These are phyloP conservation scores for Drosophila serrata DNA, from an alignment of 1,140 invertebrate species.

Conservation along the genomic window DNA sequence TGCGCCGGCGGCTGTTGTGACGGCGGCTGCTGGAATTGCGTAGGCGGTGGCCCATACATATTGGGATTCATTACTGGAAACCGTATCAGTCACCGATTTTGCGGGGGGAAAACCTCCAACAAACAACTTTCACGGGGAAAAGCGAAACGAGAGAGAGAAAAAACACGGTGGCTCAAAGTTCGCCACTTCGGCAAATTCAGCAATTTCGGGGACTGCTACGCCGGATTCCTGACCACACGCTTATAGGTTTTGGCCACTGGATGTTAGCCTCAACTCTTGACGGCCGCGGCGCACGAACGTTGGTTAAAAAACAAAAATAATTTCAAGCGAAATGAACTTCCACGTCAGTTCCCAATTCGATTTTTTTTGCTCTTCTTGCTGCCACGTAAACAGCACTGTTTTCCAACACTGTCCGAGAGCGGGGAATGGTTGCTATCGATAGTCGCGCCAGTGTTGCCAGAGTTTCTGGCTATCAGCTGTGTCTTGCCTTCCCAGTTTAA, in stretches of 20 bases:
- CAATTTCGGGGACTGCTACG: slow-evolving; percentile 28
- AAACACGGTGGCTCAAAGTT: slow-evolving; percentile 71
- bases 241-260: slow-evolving; percentile 25
- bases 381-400: slow-evolving; percentile 72
- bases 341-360: slow-evolving; percentile 82
- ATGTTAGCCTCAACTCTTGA: slow-evolving; percentile 27
- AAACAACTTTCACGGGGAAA: slow-evolving; percentile 70
- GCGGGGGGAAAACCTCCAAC: slow-evolving; percentile 2
- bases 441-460: not conserved
- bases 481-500: not conserved
- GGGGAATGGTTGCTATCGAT: slow-evolving; percentile 9
- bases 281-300: slow-evolving; percentile 35
- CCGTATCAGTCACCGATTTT: slow-evolving; percentile 16
- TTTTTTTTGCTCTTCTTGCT: slow-evolving; percentile 72
- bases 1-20: slow-evolving; percentile 23
- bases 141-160: slow-evolving; percentile 18
- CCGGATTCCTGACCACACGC: slow-evolving; percentile 36
- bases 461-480: slow-evolving; percentile 10
- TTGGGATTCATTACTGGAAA: slow-evolving; percentile 66
- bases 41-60: slow-evolving; percentile 71
- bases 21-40: slow-evolving; percentile 62
- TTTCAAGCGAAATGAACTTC: slow-evolving; percentile 74
- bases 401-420: slow-evolving; percentile 19
- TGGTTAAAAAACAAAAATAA: slow-evolving; percentile 62
- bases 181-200: slow-evolving; percentile 34